Conservation (phyloP, 2,113 vertebrate species). For the Alligator mississippiensis region DNA sequence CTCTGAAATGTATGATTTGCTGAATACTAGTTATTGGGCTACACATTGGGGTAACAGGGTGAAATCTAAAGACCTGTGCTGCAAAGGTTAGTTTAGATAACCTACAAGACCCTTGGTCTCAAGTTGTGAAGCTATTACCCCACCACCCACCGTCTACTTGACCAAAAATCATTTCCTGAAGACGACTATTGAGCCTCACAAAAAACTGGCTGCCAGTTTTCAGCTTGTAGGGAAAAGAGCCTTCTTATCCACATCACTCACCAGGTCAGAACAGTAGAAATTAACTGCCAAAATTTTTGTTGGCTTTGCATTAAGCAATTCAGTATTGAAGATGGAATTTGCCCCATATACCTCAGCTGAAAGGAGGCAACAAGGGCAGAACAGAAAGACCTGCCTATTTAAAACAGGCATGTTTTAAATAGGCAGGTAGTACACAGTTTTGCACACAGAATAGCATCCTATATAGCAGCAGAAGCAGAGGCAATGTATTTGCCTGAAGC, state of each 20-base stretch:
- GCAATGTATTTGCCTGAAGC: background rate
- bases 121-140: background rate
- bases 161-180: background rate
- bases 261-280: slow-evolving; percentile 31
- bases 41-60: background rate
- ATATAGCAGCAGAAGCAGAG: background rate
- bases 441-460: background rate
- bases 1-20: background rate
- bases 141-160: background rate
- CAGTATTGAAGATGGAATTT: slow-evolving; percentile 26
- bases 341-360: background rate
- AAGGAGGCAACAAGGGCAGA: background rate
- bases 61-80: slow-evolving; percentile 12
- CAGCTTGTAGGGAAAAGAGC: background rate
- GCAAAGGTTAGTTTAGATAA: background rate
- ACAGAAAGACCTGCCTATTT: too few species aligned
- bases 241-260: background rate
- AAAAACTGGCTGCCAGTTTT: background rate
- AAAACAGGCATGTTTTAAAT: background rate
- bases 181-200: background rate
- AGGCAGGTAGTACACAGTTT: background rate
- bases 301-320: slow-evolving; percentile 27
- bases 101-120: background rate
- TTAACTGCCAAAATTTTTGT: background rate
- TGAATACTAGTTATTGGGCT: background rate